Percentiles rank a stretch among this genome's conserved stretches.
Evolutionary conservation across 2,888 invertebrate genomes (phyloP).

Genomic region (Mayetiola destructor): DNA sequence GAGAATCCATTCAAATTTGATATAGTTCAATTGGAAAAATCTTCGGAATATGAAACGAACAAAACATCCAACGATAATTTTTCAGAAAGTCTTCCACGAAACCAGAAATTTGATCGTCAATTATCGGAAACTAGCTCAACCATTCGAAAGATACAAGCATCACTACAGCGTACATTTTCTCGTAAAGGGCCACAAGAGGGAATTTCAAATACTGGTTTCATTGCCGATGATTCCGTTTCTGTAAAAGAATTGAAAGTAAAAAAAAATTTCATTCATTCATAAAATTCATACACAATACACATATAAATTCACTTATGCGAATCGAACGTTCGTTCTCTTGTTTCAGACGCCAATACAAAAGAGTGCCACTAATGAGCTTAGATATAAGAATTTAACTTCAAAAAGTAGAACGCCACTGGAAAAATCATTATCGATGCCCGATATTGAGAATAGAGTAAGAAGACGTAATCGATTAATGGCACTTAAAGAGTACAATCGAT

Average conservation of each 20-base stretch:
- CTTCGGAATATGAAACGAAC: constrained; percentile 19
- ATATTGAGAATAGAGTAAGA: constrained; percentile 60
- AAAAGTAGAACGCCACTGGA: constrained; percentile 49
- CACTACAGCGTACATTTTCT: constrained; percentile 40
- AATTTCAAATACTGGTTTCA: constrained; percentile 30
- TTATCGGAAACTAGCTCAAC: constrained; percentile 21
- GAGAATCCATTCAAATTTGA: constrained; percentile 16
- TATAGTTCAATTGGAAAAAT: background rate
- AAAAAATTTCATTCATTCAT: background rate
- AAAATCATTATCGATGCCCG: constrained; percentile 72
- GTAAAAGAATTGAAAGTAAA: background rate
- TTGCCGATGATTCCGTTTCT: constrained; percentile 21
- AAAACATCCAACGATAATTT: constrained; percentile 18
- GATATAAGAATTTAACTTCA: constrained; percentile 39
- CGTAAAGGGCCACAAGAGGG: constrained; percentile 31
- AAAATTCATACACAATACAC: background rate
- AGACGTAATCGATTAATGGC: constrained; percentile 52
- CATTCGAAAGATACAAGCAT: constrained; percentile 33
- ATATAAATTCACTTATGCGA: background rate
- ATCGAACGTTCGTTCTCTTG: background rate
- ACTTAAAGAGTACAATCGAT: constrained; percentile 54
- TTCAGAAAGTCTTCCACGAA: background rate
- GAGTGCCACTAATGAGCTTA: constrained; percentile 37
- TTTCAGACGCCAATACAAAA: constrained; percentile 21
- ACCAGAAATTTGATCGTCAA: constrained; percentile 18